Percentiles rank a stretch among this genome's conserved stretches.
Conservation (phyloP, 2,113 vertebrate species). For the Agapornis roseicollis region DNA sequence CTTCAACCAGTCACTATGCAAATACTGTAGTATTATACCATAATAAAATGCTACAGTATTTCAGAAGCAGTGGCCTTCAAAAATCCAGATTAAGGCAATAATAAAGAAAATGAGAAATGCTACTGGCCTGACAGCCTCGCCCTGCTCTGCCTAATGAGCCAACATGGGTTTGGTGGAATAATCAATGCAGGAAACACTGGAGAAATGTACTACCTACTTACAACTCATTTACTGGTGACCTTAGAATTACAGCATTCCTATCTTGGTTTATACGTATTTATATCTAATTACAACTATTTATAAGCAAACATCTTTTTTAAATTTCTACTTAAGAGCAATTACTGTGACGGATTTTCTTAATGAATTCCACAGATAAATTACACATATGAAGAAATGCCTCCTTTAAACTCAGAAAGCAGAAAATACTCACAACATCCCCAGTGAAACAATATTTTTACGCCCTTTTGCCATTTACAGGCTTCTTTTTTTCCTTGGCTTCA, state of each 20-base stretch:
- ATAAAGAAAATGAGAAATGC: not conserved
- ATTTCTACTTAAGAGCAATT: not conserved
- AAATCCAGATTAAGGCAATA: not conserved
- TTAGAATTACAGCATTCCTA: not conserved
- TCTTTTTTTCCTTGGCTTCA: not conserved
- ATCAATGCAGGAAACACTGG: not conserved
- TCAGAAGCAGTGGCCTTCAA: conserved; percentile 15
- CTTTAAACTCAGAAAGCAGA: not conserved
- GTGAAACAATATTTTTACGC: not conserved
- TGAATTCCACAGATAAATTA: not conserved
- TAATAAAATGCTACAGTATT: not conserved
- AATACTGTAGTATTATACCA: not conserved
- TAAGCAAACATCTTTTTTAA: not conserved
- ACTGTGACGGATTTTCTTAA: not conserved
- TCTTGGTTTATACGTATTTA: not conserved
- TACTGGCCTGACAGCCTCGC: rapidly evolving
- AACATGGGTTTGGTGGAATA: not conserved
- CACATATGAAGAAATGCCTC: not conserved
- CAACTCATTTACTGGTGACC: not conserved
- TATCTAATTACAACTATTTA: not conserved
- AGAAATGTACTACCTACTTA: not conserved
- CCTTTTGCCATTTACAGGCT: not conserved
- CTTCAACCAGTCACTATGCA: not conserved
- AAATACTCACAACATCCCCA: not conserved
- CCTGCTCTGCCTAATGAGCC: not conserved